Conservation (phyloP, 2,888 invertebrate species). For the Xanthia icteritia region DNA sequence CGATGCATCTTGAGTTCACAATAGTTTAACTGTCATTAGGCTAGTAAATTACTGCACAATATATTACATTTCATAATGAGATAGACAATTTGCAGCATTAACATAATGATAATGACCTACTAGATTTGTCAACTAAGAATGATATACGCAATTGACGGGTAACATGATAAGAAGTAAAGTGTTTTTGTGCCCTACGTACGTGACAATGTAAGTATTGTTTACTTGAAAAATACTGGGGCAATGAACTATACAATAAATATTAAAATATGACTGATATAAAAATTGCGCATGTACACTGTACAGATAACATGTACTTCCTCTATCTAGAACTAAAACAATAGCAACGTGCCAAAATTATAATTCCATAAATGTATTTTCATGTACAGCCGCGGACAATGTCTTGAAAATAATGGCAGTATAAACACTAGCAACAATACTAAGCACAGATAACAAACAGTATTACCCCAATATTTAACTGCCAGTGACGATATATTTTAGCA, state of each 20-base stretch:
- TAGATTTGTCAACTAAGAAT: constrained; percentile 5
- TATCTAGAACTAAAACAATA: constrained; percentile 35
- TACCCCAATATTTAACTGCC: constrained; percentile 44
- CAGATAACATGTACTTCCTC: neutral
- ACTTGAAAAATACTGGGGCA: neutral
- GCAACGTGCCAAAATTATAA: constrained; percentile 35
- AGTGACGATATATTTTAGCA: constrained; percentile 36
- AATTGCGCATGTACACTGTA: neutral
- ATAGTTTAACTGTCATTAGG: constrained; percentile 1
- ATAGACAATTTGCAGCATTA: neutral
- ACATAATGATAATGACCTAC: neutral
- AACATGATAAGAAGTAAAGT: neutral
- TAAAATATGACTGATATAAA: constrained; percentile 1
- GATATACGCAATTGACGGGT: neutral
- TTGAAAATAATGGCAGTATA: constrained; percentile 40
- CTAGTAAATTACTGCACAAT: neutral
- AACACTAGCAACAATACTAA: constrained; percentile 45
- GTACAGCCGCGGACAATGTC: constrained; percentile 41
- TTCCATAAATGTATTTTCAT: constrained; percentile 37
- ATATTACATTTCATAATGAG: neutral
- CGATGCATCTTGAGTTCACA: neutral
- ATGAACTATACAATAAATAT: neutral
- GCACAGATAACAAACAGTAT: constrained; percentile 44
- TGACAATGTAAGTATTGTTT: neutral
- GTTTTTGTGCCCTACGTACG: neutral